Evolutionary conservation across 37 sponge, comb jelly and placozoan genomes (phyloP).

Genomic region (Axinella damicornis): DNA sequence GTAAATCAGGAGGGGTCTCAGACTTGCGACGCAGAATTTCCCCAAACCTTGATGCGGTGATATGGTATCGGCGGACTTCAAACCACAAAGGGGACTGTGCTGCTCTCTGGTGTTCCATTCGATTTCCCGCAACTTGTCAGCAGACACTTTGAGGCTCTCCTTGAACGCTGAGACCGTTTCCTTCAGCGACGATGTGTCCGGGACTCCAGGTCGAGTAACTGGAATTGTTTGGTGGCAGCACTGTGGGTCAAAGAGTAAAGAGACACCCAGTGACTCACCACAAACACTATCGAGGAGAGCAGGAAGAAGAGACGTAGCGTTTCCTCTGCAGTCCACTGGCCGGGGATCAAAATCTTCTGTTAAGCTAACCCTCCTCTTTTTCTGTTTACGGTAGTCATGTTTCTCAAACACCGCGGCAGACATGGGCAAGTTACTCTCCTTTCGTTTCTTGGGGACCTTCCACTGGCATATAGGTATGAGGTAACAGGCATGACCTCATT

Average conservation of each 20-base stretch:
- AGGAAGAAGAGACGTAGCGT: conserved; percentile 13
- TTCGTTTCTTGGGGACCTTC: no score
- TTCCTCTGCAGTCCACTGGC: conserved; percentile 53
- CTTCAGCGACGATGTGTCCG: background rate
- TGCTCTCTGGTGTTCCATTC: conserved; percentile 52
- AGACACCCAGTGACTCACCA: conserved; percentile 41
- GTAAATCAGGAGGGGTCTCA: conserved; percentile 44
- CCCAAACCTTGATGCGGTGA: conserved; percentile 55
- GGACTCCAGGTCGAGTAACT: no score
- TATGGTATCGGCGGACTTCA: conserved; percentile 33
- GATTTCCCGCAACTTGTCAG: conserved; percentile 16
- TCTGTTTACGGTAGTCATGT: conserved; percentile 39
- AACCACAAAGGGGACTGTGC: conserved; percentile 35
- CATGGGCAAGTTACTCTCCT: no score
- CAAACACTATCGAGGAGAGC: conserved; percentile 40
- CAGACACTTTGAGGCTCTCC: conserved; percentile 6
- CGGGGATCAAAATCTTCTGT: conserved; percentile 67
- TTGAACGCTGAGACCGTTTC: conserved; percentile 48
- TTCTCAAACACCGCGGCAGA: conserved; percentile 33
- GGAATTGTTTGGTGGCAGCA: no score
- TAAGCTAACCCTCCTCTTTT: conserved; percentile 26
- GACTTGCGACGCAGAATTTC: conserved; percentile 10
- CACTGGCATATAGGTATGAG: no score
- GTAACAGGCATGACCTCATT: no score
- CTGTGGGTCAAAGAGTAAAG: background rate